A percentile compares a stretch with the other conserved stretches of the same genome.
phyloP scores from a whole-genome alignment of 2,797 vertebrate species.

The Nyctalus aviator region DNA sequence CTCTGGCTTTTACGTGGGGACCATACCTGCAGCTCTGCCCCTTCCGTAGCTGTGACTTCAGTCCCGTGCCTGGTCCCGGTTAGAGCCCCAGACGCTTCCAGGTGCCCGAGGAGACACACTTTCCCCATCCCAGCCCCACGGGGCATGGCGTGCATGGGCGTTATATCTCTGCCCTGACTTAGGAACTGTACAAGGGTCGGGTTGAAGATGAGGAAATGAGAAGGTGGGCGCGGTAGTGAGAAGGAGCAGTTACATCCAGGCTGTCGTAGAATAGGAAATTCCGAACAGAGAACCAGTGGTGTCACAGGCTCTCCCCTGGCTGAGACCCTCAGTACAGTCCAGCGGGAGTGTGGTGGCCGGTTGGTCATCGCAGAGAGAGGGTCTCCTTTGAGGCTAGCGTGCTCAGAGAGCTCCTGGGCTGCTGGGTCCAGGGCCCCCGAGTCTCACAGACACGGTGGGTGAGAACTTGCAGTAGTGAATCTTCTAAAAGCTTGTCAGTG shows the following conservation, averaged over 20 bases:
- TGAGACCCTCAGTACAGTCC: fast-evolving
- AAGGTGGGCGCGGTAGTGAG: background rate
- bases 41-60: background rate
- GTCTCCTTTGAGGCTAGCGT: background rate
- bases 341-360: background rate
- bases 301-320: background rate
- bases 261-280: background rate
- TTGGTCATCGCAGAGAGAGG: fast-evolving
- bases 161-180: background rate
- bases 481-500: background rate
- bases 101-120: background rate
- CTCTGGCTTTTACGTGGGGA: background rate
- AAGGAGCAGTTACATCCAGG: background rate
- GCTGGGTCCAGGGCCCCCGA: background rate
- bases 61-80: background rate
- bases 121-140: fast-evolving
- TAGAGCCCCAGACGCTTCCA: background rate
- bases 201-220: background rate
- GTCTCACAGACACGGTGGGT: background rate
- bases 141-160: background rate
- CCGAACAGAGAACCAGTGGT: fast-evolving
- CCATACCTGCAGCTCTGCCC: background rate
- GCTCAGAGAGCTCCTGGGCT: fast-evolving
- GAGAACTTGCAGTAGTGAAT: background rate
- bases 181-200: background rate